Base-by-base conservation (phyloP, 2,888 invertebrate genomes). In the Junonia oenone region DNA sequence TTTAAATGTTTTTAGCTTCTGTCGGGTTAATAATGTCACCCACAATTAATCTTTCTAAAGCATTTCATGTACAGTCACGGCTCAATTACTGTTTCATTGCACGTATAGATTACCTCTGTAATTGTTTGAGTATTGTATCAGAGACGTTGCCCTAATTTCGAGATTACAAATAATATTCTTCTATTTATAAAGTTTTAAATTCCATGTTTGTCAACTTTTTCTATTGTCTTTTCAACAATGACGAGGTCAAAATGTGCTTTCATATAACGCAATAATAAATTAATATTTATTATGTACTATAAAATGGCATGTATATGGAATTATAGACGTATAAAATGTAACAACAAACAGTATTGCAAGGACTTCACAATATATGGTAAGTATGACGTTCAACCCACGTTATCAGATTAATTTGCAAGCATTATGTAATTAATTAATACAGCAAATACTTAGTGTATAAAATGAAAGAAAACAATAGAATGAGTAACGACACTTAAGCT, bases 391-490 rank as follows among this genome's bases (percentile, higher is more conserved):
- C 13, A 43, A 43, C 13, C 22, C n/a, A 43, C 43, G 43, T 43
- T 43, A 26, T 26, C 22, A 13, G 22, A 26, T 8, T 43, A 22
- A 43, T 40, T 40, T 40, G 14, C 40, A 40, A 40, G 40, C 11
- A 22, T 43, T 26, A 43, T 26, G 2, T 9, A 13, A 43, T 13
- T 26, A 5, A 17, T 26, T 22, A 35, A 35, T 45, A 45, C n/a
- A 33, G 43, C 45, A 11, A n/a, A n/a, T 22, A 43, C 22, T 11
- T 43, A 22, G 17, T 15, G 11, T 40, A 19, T 43, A 2, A 22
- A 22, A 13, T 43, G 13, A 8, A 22, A 43, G 22, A 15, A 37
- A 37, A 52, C 51, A 52, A 52, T 37, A 52, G 51, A 45, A 45
- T 27, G 51, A 45, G 17, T 37, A 45, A 43, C 6, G 8, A 13